Conservation (phyloP, 2,888 invertebrate species). For the Rhyacophila evoluta region DNA sequence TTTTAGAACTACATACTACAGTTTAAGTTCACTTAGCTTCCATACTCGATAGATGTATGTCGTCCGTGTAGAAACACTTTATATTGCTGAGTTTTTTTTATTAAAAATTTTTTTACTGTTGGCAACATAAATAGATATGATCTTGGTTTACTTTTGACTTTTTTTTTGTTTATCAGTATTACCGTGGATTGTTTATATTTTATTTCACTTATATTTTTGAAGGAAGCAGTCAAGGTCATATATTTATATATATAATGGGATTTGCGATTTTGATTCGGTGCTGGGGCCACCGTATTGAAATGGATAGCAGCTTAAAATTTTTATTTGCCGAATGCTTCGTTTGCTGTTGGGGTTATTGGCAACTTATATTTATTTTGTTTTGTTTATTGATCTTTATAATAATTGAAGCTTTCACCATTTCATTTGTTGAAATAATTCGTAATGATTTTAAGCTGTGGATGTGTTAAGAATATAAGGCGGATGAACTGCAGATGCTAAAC, state of each 20-base stretch:
- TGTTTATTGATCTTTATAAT: neutral
- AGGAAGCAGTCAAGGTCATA: too few relatives aligned
- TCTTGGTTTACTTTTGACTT: conserved; percentile 25
- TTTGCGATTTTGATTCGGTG: conserved; percentile 17
- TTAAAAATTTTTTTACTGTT: too few relatives aligned
- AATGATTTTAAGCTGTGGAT: conserved; percentile 29
- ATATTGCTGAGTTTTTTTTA: too few relatives aligned
- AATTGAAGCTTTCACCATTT: neutral
- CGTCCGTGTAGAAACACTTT: neutral
- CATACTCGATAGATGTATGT: neutral
- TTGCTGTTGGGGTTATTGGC: neutral
- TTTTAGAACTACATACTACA: neutral
- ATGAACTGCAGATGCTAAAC: conserved; percentile 49
- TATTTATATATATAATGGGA: neutral
- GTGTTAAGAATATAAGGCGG: conserved; percentile 32
- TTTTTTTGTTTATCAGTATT: neutral
- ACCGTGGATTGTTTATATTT: neutral
- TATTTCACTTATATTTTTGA: neutral
- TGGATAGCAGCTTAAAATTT: conserved; percentile 32
- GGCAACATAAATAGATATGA: neutral
- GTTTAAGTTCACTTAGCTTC: neutral
- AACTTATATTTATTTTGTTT: neutral
- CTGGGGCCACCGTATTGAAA: conserved; percentile 25
- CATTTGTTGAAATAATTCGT: neutral
- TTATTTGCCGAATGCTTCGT: neutral